Percentiles rank a stretch among this genome's conserved stretches.
Evolutionary conservation across 2,113 vertebrate species (phyloP).

Genomic region (Probosciger aterrimus): DNA sequence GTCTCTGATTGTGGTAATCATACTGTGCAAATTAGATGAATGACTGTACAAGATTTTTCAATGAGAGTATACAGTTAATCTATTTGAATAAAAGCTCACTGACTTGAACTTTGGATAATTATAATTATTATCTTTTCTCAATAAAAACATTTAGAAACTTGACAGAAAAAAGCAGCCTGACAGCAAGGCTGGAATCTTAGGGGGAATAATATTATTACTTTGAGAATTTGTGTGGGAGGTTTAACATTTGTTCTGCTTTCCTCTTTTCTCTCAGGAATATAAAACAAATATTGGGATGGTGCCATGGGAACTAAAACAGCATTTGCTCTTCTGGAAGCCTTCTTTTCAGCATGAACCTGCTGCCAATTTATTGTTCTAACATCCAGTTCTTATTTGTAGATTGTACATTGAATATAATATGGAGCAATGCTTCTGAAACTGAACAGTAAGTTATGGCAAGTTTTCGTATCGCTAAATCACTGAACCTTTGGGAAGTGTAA

Average conservation of each 20-base stretch:
- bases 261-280: conserved; percentile 25
- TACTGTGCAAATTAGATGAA: background rate
- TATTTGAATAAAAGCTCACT: background rate
- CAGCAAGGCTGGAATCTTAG: background rate
- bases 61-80: background rate
- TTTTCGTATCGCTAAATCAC: background rate
- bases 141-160: conserved; percentile 5
- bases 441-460: background rate
- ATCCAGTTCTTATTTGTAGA: background rate
- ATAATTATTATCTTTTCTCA: background rate
- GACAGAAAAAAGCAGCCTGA: conserved; percentile 7
- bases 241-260: conserved; percentile 54
- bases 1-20: background rate
- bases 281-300: conserved; percentile 39
- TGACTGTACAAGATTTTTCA: background rate
- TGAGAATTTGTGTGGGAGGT: conserved; percentile 43
- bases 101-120: background rate
- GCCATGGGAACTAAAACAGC: conserved; percentile 55
- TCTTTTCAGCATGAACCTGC: background rate
- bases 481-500: background rate
- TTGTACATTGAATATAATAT: background rate
- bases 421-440: background rate
- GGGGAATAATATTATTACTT: conserved; percentile 10
- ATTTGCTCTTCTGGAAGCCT: background rate
- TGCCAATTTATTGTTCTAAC: background rate